Evolutionary conservation across 2,113 vertebrate species (phyloP).

Genomic region (Platichthys stellatus): DNA sequence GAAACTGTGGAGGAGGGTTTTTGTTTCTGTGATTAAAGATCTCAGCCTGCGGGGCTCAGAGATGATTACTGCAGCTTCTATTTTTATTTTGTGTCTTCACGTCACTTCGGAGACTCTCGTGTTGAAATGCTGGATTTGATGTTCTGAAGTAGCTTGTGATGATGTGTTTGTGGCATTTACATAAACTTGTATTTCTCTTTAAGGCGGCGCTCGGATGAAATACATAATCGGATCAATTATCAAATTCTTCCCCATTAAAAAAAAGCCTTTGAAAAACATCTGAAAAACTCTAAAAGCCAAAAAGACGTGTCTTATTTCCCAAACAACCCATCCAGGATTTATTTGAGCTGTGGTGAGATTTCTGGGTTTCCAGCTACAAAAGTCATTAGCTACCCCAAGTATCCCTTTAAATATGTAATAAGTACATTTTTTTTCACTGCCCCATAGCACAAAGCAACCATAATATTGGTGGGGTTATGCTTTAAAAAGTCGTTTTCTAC

Average conservation of each 20-base stretch:
- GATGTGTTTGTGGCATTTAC: conserved; percentile 34
- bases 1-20: conserved; percentile 28
- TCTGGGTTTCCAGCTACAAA: conserved; percentile 1
- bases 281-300: too few species aligned
- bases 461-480: conserved; percentile 29
- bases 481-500: conserved; percentile 47
- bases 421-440: conserved; percentile 50
- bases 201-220: too few species aligned
- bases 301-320: too few species aligned
- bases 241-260: too few species aligned
- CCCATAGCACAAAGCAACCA: conserved; percentile 43
- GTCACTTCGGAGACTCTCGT: conserved; percentile 14
- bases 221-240: too few species aligned
- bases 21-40: conserved; percentile 49
- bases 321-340: not conserved
- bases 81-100: conserved; percentile 27
- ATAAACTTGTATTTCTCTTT: not conserved
- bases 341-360: too few species aligned
- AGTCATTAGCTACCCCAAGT: conserved; percentile 6
- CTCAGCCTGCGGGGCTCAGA: conserved; percentile 36
- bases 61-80: conserved; percentile 15
- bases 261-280: too few species aligned
- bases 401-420: conserved; percentile 46
- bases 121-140: conserved; percentile 33
- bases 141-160: conserved; percentile 12